Evolutionary conservation across 2,113 vertebrate genomes (phyloP).

Genomic region (Ptilorrhoa leucosticta): DNA sequence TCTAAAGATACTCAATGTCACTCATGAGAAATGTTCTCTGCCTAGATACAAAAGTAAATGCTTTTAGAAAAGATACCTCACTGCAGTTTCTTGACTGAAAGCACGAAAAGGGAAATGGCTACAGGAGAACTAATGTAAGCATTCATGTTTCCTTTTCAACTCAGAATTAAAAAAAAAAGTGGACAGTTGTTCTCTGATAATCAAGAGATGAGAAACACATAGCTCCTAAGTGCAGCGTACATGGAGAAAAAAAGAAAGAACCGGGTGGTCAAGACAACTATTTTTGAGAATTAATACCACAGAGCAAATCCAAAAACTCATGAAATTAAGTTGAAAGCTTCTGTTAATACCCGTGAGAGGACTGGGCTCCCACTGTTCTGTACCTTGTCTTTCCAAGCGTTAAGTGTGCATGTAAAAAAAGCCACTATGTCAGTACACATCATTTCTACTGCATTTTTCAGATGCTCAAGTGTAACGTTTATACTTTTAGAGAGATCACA

Average conservation of each 20-base stretch:
- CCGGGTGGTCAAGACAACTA: neutral
- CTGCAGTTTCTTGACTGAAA: neutral
- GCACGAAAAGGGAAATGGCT: neutral
- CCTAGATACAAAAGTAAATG: neutral
- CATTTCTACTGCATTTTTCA: neutral
- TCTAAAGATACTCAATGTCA: neutral
- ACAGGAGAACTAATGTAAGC: neutral
- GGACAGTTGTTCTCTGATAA: neutral
- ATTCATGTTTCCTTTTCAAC: neutral
- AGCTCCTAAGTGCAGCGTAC: neutral
- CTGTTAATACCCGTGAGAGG: neutral
- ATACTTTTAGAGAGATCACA: neutral
- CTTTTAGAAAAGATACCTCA: neutral
- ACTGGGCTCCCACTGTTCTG: neutral
- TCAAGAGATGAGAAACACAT: neutral
- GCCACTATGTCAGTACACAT: neutral
- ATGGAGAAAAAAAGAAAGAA: neutral
- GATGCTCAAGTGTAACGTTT: neutral
- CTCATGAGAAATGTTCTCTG: neutral
- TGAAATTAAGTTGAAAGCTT: neutral
- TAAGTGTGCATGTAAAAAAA: neutral
- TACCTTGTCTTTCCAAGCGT: neutral
- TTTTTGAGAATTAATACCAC: neutral
- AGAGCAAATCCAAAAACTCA: neutral
- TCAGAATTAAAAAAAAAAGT: neutral